A percentile compares a stretch with the other conserved stretches of the same genome.
Conservation (phyloP, 2,888 invertebrate species). For the Cylloceria caligata region DNA sequence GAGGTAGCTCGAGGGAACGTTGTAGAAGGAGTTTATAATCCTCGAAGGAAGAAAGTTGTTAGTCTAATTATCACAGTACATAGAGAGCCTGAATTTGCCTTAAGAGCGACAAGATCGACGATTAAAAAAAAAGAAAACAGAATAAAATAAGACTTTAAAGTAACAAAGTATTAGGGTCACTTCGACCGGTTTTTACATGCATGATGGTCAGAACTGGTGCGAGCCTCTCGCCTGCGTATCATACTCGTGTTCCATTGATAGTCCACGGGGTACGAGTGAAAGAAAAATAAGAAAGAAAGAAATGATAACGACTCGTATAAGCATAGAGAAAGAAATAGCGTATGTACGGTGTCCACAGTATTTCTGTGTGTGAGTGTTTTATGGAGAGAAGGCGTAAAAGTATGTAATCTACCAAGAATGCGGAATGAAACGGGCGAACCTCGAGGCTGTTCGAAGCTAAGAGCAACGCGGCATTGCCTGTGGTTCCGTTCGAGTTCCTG, state of each 20-base stretch:
- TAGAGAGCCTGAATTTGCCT: constrained; percentile 17
- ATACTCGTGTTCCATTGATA: constrained; percentile 3
- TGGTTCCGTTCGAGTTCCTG: constrained; percentile 57
- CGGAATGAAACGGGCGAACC: constrained; percentile 71
- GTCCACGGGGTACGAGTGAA: neutral
- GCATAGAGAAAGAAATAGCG: neutral
- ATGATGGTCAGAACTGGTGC: neutral
- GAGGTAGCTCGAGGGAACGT: neutral
- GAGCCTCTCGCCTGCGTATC: constrained; percentile 8
- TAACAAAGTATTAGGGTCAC: constrained; percentile 44
- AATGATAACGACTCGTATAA: constrained; percentile 11
- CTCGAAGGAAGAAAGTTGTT: constrained; percentile 43
- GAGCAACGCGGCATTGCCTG: constrained; percentile 31
- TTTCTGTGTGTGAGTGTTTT: constrained; percentile 25
- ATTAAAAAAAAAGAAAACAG: constrained; percentile 1
- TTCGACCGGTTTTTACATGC: constrained; percentile 21
- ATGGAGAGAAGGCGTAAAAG: constrained; percentile 61
- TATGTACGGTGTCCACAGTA: neutral
- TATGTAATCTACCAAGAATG: constrained; percentile 72
- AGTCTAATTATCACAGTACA: constrained; percentile 17
- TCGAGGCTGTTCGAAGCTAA: constrained; percentile 63
- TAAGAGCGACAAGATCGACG: constrained; percentile 8
- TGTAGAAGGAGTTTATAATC: constrained; percentile 4
- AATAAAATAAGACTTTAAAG: neutral
- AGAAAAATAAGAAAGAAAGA: constrained; percentile 11